Base-by-base conservation (phyloP, 2,113 vertebrate species). In the Lota lota region DNA sequence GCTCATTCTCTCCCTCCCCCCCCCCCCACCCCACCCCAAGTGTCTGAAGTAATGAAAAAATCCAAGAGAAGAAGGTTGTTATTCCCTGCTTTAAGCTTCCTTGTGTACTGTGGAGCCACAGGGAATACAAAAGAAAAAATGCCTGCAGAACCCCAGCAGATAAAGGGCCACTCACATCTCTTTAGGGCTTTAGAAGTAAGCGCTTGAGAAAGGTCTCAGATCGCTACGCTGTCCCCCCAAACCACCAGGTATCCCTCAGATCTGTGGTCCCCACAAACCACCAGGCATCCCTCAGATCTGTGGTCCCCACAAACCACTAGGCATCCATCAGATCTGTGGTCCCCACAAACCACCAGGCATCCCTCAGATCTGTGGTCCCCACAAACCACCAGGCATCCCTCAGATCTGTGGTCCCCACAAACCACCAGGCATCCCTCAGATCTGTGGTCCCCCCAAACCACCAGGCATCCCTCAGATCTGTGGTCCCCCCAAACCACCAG, bases 1-100 rank as follows among this genome's bases (percentile, higher is more conserved):
- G 87, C 80, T 81, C 81, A 89, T 88, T 91, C 86, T 80, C 71
- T 77, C 60, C 54, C 86, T 80, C 71, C 77, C 60, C 54, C 58
- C 68, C 58, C 76, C 57, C 58, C 50, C 40, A 10, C 10, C 40
- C 7, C 28, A 3, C 7, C 40, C 40, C 75, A 74, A 76, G 75
- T 70, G 77, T 75, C 53, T 74, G 74, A 79, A 75, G 58, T 72
- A 69, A 85, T 75, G 36, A 66, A 61, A 56, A 70, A 74, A 68
- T 59, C 20, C 11, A 73, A 22, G 63, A 82, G 69, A 84, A 81
- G 74, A 85, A 84, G 86, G 82, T 62, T 12, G 18, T 22, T 65
- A 67, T 53, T 63, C 64, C 58, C 73, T 76, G 61, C 74, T 74
- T 70, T 65, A 72, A 77, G 69, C 72, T 53, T 24, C 72, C 79